Conservation (phyloP, 2,113 vertebrate genomes). For the Crocuta crocuta region DNA sequence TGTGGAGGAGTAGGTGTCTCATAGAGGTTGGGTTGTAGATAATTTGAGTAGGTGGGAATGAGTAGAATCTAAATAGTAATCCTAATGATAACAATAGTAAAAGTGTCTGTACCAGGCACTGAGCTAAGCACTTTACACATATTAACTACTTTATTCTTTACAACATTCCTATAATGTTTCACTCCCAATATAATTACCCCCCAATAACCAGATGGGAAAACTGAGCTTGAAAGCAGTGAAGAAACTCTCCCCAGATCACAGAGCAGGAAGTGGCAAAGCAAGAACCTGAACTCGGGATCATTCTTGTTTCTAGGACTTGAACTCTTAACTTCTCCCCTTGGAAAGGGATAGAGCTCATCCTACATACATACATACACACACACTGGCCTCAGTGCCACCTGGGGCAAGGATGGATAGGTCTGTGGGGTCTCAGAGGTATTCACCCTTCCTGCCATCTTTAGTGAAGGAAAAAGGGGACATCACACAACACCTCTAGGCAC, state of each 20-base stretch:
- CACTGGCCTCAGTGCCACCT: neutral
- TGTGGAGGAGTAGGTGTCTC: neutral
- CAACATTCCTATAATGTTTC: neutral
- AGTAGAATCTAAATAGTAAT: neutral
- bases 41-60: neutral
- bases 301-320: neutral
- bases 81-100: neutral
- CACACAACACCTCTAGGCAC: neutral
- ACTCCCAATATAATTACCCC: neutral
- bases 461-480: neutral
- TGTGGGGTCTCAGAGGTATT: neutral
- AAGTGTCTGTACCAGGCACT: neutral
- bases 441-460: neutral
- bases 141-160: neutral
- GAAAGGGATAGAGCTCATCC: neutral
- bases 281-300: neutral
- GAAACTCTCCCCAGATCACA: neutral
- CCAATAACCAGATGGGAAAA: conserved; percentile 16
- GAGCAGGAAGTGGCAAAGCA: neutral
- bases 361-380: rapidly evolving
- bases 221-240: conserved; percentile 33
- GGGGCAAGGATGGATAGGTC: neutral
- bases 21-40: neutral
- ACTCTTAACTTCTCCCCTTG: neutral
- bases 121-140: neutral